These are phyloP conservation scores for Pelobates cultripes DNA, from an alignment of 2,797 vertebrate genomes.

Conservation along the genomic window DNA sequence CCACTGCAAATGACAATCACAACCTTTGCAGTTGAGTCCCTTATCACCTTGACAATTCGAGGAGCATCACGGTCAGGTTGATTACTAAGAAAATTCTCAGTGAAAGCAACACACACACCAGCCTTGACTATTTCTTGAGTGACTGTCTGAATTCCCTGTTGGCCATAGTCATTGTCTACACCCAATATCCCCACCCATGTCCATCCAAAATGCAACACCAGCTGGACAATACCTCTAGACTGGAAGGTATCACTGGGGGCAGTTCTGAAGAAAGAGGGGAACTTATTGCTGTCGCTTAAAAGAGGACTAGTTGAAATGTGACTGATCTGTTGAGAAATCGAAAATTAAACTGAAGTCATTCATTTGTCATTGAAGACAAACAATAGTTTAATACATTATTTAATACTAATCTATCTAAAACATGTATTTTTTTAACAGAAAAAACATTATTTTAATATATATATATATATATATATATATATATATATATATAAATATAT, in stretches of 20 bases:
- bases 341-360: no score
- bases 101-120: background rate
- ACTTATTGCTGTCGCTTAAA: background rate
- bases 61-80: background rate
- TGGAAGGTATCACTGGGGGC: background rate
- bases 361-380: no score
- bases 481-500: no score
- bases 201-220: background rate
- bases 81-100: background rate
- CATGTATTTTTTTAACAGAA: no score
- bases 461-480: no score
- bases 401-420: no score
- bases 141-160: slow-evolving; percentile 21
- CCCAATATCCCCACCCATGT: slow-evolving; percentile 26
- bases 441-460: no score
- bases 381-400: no score
- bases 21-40: background rate
- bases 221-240: background rate
- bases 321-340: background rate
- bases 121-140: slow-evolving; percentile 13
- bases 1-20: background rate
- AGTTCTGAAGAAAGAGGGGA: background rate
- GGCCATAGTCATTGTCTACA: slow-evolving; percentile 41
- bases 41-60: background rate
- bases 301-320: background rate